Percentiles rank a stretch among this genome's conserved stretches.
These are phyloP conservation scores for Sphaeramia orbicularis DNA, from an alignment of 2,797 vertebrate species.

Conservation along the genomic window DNA sequence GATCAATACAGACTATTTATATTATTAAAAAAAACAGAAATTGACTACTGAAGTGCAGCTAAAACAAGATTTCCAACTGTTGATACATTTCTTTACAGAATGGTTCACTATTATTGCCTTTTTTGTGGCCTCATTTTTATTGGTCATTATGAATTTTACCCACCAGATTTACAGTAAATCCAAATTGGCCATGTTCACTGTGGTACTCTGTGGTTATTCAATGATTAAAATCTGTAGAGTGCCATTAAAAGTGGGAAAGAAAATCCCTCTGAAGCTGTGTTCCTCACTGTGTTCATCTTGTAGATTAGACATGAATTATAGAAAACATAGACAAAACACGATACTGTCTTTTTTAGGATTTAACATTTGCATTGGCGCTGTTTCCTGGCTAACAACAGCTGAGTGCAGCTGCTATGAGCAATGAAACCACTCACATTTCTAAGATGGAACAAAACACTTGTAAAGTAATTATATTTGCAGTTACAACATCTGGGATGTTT, in stretches of 20 bases:
- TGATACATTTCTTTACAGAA: background rate
- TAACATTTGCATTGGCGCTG: background rate
- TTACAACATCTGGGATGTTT: no score
- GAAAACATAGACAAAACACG: slow-evolving; percentile 9
- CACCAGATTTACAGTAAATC: background rate
- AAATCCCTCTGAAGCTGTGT: background rate
- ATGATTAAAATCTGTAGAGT: background rate
- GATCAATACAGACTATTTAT: no score
- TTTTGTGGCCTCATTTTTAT: background rate
- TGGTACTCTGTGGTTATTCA: no score
- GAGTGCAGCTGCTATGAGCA: slow-evolving; percentile 31
- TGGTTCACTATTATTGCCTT: background rate
- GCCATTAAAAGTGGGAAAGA: background rate
- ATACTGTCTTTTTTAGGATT: background rate
- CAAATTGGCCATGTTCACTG: background rate
- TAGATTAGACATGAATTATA: slow-evolving; percentile 7
- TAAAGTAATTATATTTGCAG: background rate
- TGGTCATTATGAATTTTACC: background rate
- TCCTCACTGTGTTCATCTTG: background rate
- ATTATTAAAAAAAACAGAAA: no score
- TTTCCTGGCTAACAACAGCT: slow-evolving; percentile 29
- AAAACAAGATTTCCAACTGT: background rate
- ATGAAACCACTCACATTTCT: slow-evolving; percentile 1
- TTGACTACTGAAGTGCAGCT: background rate
- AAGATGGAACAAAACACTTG: slow-evolving; percentile 10